Base-by-base conservation (phyloP, 1,140 invertebrate species). In the Drosophila sulfurigaster region DNA sequence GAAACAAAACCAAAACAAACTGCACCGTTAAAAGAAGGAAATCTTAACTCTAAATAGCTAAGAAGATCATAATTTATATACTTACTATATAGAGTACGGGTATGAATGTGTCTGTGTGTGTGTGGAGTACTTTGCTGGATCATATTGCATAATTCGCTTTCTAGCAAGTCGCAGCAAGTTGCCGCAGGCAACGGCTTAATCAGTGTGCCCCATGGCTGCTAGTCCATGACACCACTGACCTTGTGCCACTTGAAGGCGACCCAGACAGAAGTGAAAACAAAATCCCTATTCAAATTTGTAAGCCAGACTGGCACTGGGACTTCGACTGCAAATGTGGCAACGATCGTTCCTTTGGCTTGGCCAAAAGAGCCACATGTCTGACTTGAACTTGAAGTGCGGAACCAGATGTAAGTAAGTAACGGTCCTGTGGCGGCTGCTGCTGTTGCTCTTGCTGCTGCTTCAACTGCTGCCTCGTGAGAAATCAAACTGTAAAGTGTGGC, bases 181-280 rank as follows among this genome's bases (percentile, higher is more conserved):
- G 54, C 32, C 13, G 8, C 38, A 30, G 38, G 32, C 38, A 73
- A 76, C 76, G 63, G 65, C 83, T 88, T 68, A 75, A 80, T 82
- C 79, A 75, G 75, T 43, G 62, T 48, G 62, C 52, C 48, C 43
- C 57, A 78, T 57, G 20, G 20, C 20, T 25, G 56, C 45, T 46
- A 70, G 56, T 71, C 57, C 75, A 38, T 78, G 78, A 75, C 76
- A 75, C 71, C 59, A 70, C 70, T 89, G 83, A 88, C 83, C 83
- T 88, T 88, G 83, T 89, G 83, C 82, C 83, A 87, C 79, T 88
- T 85, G 82, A 78, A 52, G 71, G 62, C 66, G 83, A 83, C 85
- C 85, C 85, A 89, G 85, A 89, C 85, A 89, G 74, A 80, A 88
- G 83, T 88, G 83, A 88, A 88, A 88, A 82, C 83, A 88, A 88